Base-by-base conservation (phyloP, 30 jellyfish, hydroid and myxozoan genomes). In the Hydractinia symbiolongicarpus region DNA sequence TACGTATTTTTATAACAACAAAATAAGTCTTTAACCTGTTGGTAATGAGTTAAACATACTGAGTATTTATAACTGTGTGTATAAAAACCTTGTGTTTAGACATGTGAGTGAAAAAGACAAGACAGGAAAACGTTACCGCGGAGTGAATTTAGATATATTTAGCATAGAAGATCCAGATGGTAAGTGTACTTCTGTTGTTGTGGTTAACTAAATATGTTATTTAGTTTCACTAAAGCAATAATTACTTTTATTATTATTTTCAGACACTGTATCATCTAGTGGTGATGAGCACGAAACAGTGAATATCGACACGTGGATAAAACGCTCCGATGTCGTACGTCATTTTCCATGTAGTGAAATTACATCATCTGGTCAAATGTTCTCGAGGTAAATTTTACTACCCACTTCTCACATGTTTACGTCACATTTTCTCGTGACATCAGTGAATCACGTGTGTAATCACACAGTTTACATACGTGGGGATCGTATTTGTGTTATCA, bases 271-370 rank as follows among this genome's bases (percentile, higher is more conserved):
- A 14, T 56, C 82, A 15, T 87, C 98, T 50, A 93, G 98, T 81
- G 96, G 94, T 54, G 98, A 93, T 81, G 98, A 93, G 82, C 70
- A 90, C 81, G 98, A 93, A 78, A 94, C 95, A 9, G 95, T 93
- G 54, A 93, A 93, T 62, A 93, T 93, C 60, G 94, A 86, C 77
- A 87, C 98, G 81, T 93, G 98, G 98, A 73, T 85, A 50, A 93
- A 93, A 72, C 85, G 98, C 56, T 83, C 86, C 40, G 98, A 93
- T 68, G 96, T 93, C 21, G 49, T 89, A 51, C 93, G 94, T 21
- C 81, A 95, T 54, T 93, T 93, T 72, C 98, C 98, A 3, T 93
- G 98, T 73, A 93, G 98, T 69, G 98, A 93, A 76, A 88, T 93
- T 51, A 82, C 98, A 6, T 94, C 78, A 44, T 55, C 96, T 10